Conservation (phyloP, 2,888 invertebrate genomes). For the Balanococcus diminutus region DNA sequence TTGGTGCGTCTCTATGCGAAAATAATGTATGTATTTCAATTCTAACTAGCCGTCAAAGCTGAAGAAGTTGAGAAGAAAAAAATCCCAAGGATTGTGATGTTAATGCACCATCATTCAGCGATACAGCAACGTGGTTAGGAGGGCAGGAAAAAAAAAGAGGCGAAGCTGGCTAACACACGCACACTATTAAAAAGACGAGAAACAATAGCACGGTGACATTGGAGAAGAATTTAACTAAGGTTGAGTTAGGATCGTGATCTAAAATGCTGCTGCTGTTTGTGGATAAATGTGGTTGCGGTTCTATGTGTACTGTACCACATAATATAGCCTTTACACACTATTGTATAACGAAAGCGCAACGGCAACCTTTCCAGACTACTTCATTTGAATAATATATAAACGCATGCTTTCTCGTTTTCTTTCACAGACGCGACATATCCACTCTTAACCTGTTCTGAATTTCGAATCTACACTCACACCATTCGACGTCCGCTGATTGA, state of each 20-base stretch:
- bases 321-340: constrained; percentile 51
- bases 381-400: constrained; percentile 52
- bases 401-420: constrained; percentile 38
- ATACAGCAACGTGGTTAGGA: background rate
- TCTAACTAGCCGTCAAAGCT: constrained; percentile 45
- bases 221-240: constrained; percentile 48
- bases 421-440: constrained; percentile 48
- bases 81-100: constrained; percentile 39
- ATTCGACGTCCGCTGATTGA: constrained; percentile 45
- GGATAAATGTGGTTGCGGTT: background rate
- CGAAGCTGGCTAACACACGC: background rate
- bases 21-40: background rate
- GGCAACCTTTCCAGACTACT: constrained; percentile 46
- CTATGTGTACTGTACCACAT: constrained; percentile 31
- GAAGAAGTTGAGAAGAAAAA: background rate
- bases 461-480: constrained; percentile 53
- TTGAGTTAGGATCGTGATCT: constrained; percentile 50
- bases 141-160: no score
- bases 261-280: constrained; percentile 50
- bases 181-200: background rate
- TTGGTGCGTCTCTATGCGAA: background rate
- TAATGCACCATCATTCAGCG: constrained; percentile 39
- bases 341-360: constrained; percentile 41
- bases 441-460: constrained; percentile 52
- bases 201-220: constrained; percentile 37